phyloP scores from a whole-genome alignment of 2,797 vertebrate genomes.

The Crenuchus spilurus region DNA sequence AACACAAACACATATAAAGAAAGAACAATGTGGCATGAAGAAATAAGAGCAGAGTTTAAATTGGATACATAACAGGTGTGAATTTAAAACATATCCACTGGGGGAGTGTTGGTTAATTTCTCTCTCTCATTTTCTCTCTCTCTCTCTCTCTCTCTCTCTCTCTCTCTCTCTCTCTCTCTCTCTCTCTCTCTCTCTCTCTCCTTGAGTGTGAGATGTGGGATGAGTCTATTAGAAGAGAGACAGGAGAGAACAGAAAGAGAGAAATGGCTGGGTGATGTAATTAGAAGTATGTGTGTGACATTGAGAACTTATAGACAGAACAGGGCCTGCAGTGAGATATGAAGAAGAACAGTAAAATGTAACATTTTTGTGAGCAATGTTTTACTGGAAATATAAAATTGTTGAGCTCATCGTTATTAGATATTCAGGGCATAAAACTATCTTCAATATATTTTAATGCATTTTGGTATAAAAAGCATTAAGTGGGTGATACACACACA shows the following conservation, averaged over 20 bases:
- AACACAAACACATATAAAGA: not conserved
- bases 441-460: no score
- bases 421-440: not conserved
- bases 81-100: constrained; percentile 35
- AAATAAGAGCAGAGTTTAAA: constrained; percentile 18
- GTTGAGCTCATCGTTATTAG: constrained; percentile 9
- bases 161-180: constrained; percentile 13
- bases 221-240: constrained; percentile 27
- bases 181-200: not conserved
- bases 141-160: constrained; percentile 15
- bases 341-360: constrained; percentile 11
- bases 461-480: no score
- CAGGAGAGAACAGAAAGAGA: constrained; percentile 9
- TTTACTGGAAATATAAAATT: constrained; percentile 12
- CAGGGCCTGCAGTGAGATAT: not conserved
- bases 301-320: not conserved
- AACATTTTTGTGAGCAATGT: not conserved
- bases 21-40: not conserved
- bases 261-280: constrained; percentile 26
- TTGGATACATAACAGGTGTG: constrained; percentile 36
- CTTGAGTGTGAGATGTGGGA: constrained; percentile 15
- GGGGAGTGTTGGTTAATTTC: constrained; percentile 37
- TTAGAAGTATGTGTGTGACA: constrained; percentile 18
- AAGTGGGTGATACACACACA: no score
- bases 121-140: constrained; percentile 11